Base-by-base conservation (phyloP, 2,888 invertebrate genomes). In the Venustoraphidia nigricollis region DNA sequence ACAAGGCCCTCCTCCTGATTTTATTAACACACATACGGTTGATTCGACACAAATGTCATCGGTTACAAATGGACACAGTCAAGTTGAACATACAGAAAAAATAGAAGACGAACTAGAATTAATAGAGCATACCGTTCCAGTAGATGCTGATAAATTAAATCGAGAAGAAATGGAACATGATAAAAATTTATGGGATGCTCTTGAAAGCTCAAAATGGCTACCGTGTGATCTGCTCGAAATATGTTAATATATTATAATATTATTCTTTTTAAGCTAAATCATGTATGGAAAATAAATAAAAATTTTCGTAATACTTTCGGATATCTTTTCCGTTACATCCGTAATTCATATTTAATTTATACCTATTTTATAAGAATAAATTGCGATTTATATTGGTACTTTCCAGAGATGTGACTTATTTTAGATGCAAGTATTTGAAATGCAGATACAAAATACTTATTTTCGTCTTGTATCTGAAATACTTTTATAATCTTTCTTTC, bases 141-240 rank as follows among this genome's bases (percentile, higher is more conserved):
- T 86, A 44, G 88, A 90, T 60, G 68, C 83, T 3, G 89, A 89
- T 41, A 80, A 80, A 62, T 59, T 83, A 60, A 90, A 90, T 60
- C 75, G 81, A 53, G 88, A 89, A 55, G 72, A 79, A 46, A 71
- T 84, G 41, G 83, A 88, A 54, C 77, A 81, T 17, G 87, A 88
- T 59, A 71, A 81, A 49, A 81, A 80, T 45, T 65, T 89, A 34
- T 90, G 88, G 81, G 89, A 88, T 65, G 80, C 81, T 11, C 61
- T 90, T 42, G 89, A 89, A 62, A 76, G 82, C 51, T 87, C 87
- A 1, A 84, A 87, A 60, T 90, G 89, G 89, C 71, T 86, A 58
- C 85, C 86, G 0, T 77, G 82, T 52, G 88, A 88, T 52, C 74
- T 81, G 34, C 62, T 85, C 40, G 86, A 87, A 66, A 72, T 71